Conservation (phyloP, 2,113 vertebrate species). For the Pycnonotus jocosus region DNA sequence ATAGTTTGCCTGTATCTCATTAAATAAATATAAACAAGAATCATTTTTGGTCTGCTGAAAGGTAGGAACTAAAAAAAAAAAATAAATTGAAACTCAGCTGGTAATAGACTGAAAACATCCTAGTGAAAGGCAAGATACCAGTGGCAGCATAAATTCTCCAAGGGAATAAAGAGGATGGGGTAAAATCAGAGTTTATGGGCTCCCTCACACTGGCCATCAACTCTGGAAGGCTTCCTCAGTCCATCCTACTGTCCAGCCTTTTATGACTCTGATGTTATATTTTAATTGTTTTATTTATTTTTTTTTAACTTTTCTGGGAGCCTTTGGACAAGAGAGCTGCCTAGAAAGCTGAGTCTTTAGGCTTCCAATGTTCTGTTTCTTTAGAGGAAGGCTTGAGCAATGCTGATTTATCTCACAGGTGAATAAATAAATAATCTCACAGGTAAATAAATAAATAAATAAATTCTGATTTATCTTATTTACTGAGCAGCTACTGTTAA, state of each 20-base stretch:
- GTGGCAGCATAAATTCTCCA: neutral
- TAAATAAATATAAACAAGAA: neutral
- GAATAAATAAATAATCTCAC: no score
- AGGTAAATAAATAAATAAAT: no score
- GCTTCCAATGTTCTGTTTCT: neutral
- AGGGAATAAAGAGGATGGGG: accelerated
- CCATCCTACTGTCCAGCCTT: neutral
- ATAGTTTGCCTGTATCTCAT: neutral
- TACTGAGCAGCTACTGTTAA: neutral
- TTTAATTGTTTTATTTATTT: neutral
- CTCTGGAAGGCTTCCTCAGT: neutral
- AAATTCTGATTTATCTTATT: no score
- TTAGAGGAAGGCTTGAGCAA: neutral
- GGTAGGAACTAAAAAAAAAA: neutral
- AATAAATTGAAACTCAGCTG: neutral
- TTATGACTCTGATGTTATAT: neutral
- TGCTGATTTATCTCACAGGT: neutral
- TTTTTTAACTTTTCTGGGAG: neutral
- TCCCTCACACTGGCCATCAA: neutral
- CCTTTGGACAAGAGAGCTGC: neutral
- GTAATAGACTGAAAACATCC: neutral
- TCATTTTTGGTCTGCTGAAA: neutral
- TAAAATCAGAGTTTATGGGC: neutral
- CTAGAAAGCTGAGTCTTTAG: neutral
- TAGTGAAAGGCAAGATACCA: neutral